These are phyloP conservation scores for Intellagama lesueurii DNA, from an alignment of 2,797 vertebrate species.

Conservation along the genomic window DNA sequence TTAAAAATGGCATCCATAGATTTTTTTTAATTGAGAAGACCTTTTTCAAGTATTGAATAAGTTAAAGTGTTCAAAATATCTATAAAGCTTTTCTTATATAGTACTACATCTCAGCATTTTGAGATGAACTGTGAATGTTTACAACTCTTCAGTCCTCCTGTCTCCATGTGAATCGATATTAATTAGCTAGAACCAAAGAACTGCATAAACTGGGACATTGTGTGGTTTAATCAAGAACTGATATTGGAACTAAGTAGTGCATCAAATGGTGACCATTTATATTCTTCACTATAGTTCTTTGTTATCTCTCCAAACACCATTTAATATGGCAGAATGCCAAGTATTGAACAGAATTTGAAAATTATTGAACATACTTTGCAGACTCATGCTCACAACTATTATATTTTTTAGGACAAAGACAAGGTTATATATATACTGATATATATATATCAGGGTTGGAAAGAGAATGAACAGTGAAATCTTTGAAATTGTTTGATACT, in stretches of 20 bases:
- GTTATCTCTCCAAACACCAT: no score
- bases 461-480: neutral
- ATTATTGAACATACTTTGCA: neutral
- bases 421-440: no score
- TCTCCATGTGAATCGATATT: constrained; percentile 6
- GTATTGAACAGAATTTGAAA: neutral
- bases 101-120: constrained; percentile 4
- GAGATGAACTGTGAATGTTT: constrained; percentile 39
- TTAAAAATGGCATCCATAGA: constrained; percentile 26
- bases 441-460: neutral
- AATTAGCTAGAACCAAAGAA: neutral
- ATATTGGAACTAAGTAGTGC: neutral
- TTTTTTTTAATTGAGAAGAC: constrained; percentile 51
- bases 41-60: constrained; percentile 13
- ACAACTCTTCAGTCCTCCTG: constrained; percentile 13
- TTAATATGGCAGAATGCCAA: neutral
- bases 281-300: neutral
- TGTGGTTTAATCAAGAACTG: neutral
- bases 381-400: neutral
- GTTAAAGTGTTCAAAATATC: constrained; percentile 23
- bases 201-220: neutral
- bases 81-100: constrained; percentile 28
- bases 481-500: neutral
- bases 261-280: neutral
- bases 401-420: no score